Conservation (phyloP, 2,797 vertebrate genomes). For the Pempheris klunzingeri region DNA sequence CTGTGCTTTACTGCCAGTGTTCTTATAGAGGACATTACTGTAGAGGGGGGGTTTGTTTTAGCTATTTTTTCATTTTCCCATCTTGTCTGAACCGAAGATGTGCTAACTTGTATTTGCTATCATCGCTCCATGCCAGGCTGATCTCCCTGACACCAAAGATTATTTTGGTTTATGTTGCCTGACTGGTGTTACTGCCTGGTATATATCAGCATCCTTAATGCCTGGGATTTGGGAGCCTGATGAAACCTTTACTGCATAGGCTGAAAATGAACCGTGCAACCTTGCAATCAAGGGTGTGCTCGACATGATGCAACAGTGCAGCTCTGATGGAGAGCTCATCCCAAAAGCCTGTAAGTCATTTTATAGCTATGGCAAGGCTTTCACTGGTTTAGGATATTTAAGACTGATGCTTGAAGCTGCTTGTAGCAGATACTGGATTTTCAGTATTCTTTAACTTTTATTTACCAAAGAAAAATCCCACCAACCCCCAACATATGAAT, state of each 20-base stretch:
- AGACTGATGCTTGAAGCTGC: not conserved
- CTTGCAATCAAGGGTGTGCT: constrained; percentile 26
- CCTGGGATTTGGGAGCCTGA: constrained; percentile 30
- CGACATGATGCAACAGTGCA: constrained; percentile 40
- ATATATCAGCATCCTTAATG: constrained; percentile 10
- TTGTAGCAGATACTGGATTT: not conserved
- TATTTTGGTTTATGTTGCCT: not conserved
- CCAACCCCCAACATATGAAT: not conserved
- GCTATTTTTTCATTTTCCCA: not conserved
- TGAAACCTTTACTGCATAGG: constrained; percentile 35
- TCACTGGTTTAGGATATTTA: not conserved
- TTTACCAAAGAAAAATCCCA: too few relatives aligned
- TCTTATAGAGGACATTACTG: not conserved
- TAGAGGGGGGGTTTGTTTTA: not conserved
- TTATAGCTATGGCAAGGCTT: not conserved
- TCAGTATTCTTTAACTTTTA: too few relatives aligned
- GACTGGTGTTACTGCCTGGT: constrained; percentile 5
- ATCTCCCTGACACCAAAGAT: not conserved
- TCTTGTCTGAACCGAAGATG: not conserved
- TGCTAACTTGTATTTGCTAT: not conserved
- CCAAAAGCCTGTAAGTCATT: not conserved
- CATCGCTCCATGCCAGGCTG: not conserved
- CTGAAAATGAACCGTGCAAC: constrained; percentile 30
- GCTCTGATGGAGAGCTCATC: constrained; percentile 5
- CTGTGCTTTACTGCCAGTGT: not conserved